Conservation (phyloP, 1,140 invertebrate species). For the Lepidurus apus region DNA sequence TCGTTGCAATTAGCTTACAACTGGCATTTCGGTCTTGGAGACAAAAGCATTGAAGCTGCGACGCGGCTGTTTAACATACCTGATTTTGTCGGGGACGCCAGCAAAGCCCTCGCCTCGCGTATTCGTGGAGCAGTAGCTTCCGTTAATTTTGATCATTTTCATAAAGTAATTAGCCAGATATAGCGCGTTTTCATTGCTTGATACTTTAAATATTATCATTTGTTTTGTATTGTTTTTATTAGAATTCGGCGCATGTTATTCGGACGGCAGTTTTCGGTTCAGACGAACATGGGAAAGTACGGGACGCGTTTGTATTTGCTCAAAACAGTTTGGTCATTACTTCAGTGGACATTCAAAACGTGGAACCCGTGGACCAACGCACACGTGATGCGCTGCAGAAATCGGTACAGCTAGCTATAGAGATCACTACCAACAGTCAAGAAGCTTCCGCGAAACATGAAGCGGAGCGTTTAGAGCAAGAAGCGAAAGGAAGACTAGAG, state of each 20-base stretch:
- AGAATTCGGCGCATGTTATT: conserved; percentile 52
- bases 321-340: conserved; percentile 51
- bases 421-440: conserved; percentile 50
- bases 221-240: background rate
- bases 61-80: conserved; percentile 51
- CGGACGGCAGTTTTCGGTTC: conserved; percentile 51
- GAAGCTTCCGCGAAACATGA: conserved; percentile 52
- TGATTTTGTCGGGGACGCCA: conserved; percentile 53
- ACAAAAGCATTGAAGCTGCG: conserved; percentile 42
- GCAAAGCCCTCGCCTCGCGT: conserved; percentile 52
- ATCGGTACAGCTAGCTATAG: conserved; percentile 53
- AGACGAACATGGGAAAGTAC: conserved; percentile 47
- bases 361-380: conserved; percentile 53
- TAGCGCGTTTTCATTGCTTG: background rate
- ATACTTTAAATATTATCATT: background rate
- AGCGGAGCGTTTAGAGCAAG: conserved; percentile 52
- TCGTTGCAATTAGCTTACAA: conserved; percentile 52
- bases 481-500: conserved; percentile 50
- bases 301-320: conserved; percentile 46
- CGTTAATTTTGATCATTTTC: conserved; percentile 52
- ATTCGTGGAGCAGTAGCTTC: conserved; percentile 51
- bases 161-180: conserved; percentile 42
- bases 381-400: conserved; percentile 52
- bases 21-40: conserved; percentile 49
- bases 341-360: conserved; percentile 52